Conservation (phyloP, 2,113 vertebrate genomes). For the Dromas ardeola region DNA sequence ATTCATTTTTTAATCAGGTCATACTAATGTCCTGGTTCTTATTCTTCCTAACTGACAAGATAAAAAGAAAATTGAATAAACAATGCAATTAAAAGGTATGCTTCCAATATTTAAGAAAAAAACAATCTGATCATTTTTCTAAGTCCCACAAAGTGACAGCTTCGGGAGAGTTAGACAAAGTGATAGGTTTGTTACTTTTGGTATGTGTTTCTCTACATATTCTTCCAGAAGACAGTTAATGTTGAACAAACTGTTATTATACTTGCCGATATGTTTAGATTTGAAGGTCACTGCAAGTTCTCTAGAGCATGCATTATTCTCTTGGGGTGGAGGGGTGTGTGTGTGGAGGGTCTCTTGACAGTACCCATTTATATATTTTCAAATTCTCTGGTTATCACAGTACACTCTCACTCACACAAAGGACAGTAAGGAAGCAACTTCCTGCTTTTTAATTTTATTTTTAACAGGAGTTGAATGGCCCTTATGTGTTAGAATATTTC, state of each 20-base stretch:
- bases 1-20: background rate
- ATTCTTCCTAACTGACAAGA: background rate
- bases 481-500: background rate
- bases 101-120: background rate
- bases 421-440: background rate
- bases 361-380: background rate
- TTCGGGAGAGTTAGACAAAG: background rate
- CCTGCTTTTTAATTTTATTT: background rate
- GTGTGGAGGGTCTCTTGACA: background rate
- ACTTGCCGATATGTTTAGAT: background rate
- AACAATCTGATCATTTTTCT: background rate
- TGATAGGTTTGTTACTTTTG: background rate
- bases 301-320: background rate
- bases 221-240: background rate
- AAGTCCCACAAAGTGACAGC: background rate
- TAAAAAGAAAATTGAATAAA: background rate
- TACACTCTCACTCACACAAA: background rate
- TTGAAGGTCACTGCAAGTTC: background rate
- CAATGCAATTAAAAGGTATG: background rate
- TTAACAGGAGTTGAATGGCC: background rate
- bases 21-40: background rate
- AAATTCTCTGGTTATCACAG: background rate
- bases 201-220: background rate
- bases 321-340: background rate
- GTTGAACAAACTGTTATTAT: background rate